Evolutionary conservation across 2,113 vertebrate genomes (phyloP).

Genomic region (Falcunculus frontatus): DNA sequence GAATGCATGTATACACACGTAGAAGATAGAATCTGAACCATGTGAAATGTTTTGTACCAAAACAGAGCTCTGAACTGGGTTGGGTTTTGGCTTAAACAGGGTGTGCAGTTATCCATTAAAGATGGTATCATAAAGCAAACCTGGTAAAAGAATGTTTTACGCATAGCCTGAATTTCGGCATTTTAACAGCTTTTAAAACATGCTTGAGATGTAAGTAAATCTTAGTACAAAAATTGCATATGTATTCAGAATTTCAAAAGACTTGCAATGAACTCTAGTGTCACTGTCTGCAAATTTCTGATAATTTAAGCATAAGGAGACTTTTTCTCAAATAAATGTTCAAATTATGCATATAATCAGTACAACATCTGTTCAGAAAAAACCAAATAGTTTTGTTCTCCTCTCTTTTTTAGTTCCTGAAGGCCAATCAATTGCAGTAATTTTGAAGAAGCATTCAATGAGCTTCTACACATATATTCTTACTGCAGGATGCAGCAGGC

Average conservation of each 20-base stretch:
- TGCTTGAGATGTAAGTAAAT: background rate
- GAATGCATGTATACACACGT: background rate
- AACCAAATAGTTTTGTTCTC: background rate
- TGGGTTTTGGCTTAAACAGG: background rate
- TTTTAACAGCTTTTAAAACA: constrained; percentile 10
- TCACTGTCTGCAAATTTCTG: background rate
- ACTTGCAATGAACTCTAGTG: background rate
- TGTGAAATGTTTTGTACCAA: background rate
- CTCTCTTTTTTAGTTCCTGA: background rate
- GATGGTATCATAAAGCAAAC: constrained; percentile 31
- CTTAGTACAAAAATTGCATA: background rate
- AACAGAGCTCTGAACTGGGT: background rate
- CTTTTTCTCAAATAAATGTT: background rate
- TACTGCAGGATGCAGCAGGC: background rate
- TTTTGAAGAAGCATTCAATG: background rate
- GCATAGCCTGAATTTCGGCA: background rate
- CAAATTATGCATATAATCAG: background rate
- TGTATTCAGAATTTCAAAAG: background rate
- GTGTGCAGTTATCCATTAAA: background rate
- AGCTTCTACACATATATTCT: background rate
- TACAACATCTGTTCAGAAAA: background rate
- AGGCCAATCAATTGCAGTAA: background rate
- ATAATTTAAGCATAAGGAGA: background rate
- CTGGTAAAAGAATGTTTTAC: background rate
- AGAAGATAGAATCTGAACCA: constrained; percentile 14